Conservation (phyloP, 2,797 vertebrate genomes). For the Sebastes itinus region DNA sequence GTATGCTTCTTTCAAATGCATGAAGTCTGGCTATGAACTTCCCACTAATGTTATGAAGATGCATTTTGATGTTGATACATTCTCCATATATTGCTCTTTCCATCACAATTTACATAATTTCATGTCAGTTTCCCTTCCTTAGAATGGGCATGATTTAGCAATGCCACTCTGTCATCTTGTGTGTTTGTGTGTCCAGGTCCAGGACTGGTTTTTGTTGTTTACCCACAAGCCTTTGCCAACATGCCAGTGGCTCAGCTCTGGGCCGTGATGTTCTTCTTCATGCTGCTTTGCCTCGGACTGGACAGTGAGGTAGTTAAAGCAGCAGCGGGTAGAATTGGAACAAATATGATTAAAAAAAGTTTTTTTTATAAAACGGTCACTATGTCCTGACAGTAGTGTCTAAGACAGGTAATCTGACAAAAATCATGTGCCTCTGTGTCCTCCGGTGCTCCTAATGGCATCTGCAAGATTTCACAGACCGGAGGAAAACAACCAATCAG, state of each 20-base stretch:
- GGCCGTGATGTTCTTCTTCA: conserved; percentile 84
- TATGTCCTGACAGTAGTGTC: too few species aligned
- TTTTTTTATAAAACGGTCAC: too few species aligned
- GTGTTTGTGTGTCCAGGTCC: conserved; percentile 69
- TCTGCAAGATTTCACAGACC: too few species aligned
- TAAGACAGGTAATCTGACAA: too few species aligned
- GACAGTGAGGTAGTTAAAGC: conserved; percentile 80
- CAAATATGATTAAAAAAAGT: too few species aligned
- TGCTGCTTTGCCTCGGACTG: conserved; percentile 84
- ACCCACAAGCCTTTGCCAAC: conserved; percentile 85
- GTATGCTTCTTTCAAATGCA: not conserved
- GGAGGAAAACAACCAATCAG: too few species aligned
- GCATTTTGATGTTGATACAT: not conserved
- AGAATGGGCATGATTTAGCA: not conserved
- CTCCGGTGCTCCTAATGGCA: too few species aligned
- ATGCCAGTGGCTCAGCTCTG: conserved; percentile 86
- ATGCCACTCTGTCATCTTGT: not conserved
- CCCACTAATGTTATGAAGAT: not conserved
- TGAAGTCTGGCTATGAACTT: not conserved
- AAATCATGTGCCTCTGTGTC: too few species aligned
- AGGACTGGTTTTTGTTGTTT: conserved; percentile 83
- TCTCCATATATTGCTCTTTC: not conserved
- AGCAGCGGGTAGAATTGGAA: not conserved
- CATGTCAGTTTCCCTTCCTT: not conserved
- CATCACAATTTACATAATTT: not conserved